These are phyloP conservation scores for Trididemnum nubilum DNA, from an alignment of 23 tunicate species.

Conservation along the genomic window DNA sequence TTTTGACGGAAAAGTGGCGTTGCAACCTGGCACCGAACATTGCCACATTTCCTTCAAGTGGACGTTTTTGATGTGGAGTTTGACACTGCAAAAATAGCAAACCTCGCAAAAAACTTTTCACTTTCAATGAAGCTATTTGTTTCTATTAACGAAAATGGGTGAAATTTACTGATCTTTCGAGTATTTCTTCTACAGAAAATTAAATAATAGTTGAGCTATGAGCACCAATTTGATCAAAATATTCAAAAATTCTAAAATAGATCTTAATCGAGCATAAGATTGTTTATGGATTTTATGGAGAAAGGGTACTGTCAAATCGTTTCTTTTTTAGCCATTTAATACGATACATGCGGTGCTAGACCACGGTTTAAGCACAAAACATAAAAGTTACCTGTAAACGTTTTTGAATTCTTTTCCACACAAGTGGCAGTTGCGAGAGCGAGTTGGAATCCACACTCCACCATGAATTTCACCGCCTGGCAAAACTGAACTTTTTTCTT, in stretches of 20 bases:
- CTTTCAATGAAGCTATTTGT: not conserved
- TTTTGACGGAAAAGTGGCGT: constrained; percentile 91
- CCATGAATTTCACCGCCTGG: constrained; percentile 90
- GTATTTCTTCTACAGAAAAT: no score
- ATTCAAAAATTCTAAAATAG: no score
- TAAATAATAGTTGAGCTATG: no score
- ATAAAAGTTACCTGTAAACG: constrained; percentile 76
- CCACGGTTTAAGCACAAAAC: no score
- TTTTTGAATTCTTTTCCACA: constrained; percentile 95
- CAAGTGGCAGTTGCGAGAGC: constrained; percentile 88
- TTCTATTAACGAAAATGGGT: not conserved
- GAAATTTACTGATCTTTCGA: no score
- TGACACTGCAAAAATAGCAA: constrained; percentile 75
- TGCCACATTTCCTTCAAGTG: constrained; percentile 95
- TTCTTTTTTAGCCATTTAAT: no score
- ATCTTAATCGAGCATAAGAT: no score
- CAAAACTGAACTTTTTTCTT: constrained; percentile 6
- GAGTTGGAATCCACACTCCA: constrained; percentile 98
- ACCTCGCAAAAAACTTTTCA: no score
- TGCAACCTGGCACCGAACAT: constrained; percentile 88
- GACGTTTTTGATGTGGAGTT: constrained; percentile 93
- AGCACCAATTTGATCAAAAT: no score
- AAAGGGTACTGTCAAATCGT: no score
- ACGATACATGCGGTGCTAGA: no score
- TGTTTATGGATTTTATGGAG: no score